Evolutionary conservation across 2,797 vertebrate genomes (phyloP).

Genomic region (Chaetophractus vellerosus): DNA sequence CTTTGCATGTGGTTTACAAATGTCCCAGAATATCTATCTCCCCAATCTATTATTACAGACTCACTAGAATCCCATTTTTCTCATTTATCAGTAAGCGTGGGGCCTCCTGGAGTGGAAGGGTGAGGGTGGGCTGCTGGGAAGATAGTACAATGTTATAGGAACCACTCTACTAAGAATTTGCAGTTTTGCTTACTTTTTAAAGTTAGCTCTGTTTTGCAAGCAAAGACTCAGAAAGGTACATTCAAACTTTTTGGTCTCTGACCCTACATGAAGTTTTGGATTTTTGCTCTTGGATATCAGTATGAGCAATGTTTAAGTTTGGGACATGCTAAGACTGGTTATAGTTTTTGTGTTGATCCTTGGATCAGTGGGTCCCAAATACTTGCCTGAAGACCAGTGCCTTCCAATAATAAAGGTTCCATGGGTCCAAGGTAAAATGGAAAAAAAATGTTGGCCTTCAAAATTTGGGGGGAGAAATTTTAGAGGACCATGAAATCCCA

Average conservation of each 20-base stretch:
- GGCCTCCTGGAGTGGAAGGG: not conserved
- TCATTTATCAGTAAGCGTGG: not conserved
- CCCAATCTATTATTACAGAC: not conserved
- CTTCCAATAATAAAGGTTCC: not conserved
- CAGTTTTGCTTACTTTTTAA: not conserved
- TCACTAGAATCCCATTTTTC: not conserved
- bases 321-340: not conserved
- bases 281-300: not conserved
- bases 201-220: not conserved
- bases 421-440: not conserved
- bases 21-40: not conserved
- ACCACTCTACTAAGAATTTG: not conserved
- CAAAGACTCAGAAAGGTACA: not conserved
- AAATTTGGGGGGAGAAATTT: not conserved
- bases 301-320: slow-evolving; percentile 9
- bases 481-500: not conserved
- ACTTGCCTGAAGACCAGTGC: not conserved
- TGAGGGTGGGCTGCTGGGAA: not conserved
- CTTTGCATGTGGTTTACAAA: not conserved
- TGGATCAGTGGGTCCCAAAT: not conserved
- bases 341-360: not conserved
- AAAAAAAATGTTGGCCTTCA: not conserved
- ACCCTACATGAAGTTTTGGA: not conserved
- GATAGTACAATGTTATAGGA: not conserved
- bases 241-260: not conserved